These are phyloP conservation scores for Euwallacea fornicatus DNA, from an alignment of 1,140 invertebrate species.

Conservation along the genomic window DNA sequence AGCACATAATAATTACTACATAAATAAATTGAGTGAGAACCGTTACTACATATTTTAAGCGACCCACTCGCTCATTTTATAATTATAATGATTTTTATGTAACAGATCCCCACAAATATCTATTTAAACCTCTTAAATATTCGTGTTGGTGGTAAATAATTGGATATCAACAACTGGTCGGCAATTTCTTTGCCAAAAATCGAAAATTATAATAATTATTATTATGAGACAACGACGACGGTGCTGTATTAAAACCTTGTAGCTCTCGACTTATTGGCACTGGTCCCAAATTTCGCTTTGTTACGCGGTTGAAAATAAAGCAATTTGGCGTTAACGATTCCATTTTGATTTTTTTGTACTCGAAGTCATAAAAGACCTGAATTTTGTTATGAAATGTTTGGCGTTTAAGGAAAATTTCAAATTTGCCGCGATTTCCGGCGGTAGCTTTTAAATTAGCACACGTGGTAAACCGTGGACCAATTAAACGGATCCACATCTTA, in stretches of 20 bases:
- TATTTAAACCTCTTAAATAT: not conserved
- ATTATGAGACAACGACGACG: constrained; percentile 62
- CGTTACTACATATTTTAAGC: too few relatives aligned
- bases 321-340: constrained; percentile 2
- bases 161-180: constrained; percentile 1
- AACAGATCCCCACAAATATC: constrained; percentile 1
- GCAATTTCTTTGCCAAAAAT: constrained; percentile 64
- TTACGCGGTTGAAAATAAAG: not conserved
- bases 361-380: not conserved
- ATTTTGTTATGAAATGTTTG: not conserved
- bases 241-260: constrained; percentile 66
- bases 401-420: constrained; percentile 3
- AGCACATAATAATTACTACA: too few relatives aligned
- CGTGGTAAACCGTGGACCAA: constrained; percentile 53
- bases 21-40: too few relatives aligned
- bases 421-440: constrained; percentile 2
- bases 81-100: not conserved
- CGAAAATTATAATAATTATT: constrained; percentile 40
- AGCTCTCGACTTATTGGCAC: constrained; percentile 61
- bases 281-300: constrained; percentile 52
- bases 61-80: not conserved
- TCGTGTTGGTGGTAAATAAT: constrained; percentile 18
- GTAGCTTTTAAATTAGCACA: constrained; percentile 13
- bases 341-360: too few relatives aligned
- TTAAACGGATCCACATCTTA: constrained; percentile 57